phyloP scores from a whole-genome alignment of 2,888 invertebrate genomes.

The Stegophylla sp. region DNA sequence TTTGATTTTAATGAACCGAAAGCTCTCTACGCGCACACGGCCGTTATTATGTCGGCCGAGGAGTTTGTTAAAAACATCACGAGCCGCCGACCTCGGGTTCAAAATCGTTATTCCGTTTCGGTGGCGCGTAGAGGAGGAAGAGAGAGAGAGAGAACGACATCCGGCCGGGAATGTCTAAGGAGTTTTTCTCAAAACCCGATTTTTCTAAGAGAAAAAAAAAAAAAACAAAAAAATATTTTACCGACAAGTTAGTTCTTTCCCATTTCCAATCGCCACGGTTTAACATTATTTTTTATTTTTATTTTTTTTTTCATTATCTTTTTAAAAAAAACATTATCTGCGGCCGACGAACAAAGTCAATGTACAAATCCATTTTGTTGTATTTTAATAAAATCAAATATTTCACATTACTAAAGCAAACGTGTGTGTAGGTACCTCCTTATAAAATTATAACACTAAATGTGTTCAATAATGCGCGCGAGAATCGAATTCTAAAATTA shows the following conservation, averaged over 20 bases:
- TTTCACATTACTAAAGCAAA: background rate
- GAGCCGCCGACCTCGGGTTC: conserved; percentile 44
- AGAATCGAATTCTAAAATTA: background rate
- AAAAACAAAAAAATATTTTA: background rate
- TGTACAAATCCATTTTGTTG: too few relatives aligned
- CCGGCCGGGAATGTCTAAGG: conserved; percentile 29
- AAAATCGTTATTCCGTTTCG: conserved; percentile 47
- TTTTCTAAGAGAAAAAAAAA: conserved; percentile 19
- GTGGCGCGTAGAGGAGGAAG: background rate
- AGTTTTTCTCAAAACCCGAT: conserved; percentile 22
- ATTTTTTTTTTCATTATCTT: too few relatives aligned
- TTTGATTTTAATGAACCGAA: conserved; percentile 57
- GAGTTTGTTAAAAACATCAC: conserved; percentile 56
- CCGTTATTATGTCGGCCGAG: conserved; percentile 48
- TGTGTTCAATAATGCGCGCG: background rate
- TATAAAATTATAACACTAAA: too few relatives aligned
- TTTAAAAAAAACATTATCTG: too few relatives aligned
- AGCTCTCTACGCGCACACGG: conserved; percentile 53
- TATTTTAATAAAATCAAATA: background rate
- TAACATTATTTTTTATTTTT: background rate
- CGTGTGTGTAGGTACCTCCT: background rate
- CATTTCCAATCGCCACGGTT: conserved; percentile 10
- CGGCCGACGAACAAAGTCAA: too few relatives aligned
- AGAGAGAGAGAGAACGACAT: background rate
- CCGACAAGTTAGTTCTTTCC: background rate